Conservation (phyloP, 2,797 vertebrate genomes). For the Cercopithecus petaurista region DNA sequence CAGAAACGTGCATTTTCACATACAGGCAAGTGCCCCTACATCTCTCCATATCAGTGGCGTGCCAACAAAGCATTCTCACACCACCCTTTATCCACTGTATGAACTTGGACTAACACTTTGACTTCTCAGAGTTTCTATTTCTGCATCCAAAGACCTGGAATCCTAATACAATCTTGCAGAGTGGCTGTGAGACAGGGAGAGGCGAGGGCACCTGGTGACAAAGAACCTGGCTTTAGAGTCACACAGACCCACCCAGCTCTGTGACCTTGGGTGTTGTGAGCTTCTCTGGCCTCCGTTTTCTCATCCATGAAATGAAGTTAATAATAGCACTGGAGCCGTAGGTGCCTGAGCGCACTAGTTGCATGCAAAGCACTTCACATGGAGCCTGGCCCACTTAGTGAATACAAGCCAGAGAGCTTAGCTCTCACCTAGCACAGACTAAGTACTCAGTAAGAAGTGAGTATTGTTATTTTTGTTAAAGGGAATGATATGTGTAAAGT, state of each 20-base stretch:
- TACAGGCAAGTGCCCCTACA: background rate
- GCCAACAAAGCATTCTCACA: background rate
- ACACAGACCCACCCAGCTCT: background rate
- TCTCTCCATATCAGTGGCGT: fast-evolving
- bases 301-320: background rate
- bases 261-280: background rate
- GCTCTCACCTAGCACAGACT: background rate
- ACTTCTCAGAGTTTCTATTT: background rate
- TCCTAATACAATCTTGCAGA: background rate
- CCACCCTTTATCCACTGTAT: background rate
- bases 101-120: background rate
- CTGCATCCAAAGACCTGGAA: background rate
- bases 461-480: background rate
- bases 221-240: background rate
- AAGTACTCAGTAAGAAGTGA: background rate
- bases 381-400: background rate
- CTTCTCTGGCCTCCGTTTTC: background rate
- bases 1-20: background rate
- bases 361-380: fast-evolving
- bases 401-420: background rate
- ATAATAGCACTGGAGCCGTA: background rate
- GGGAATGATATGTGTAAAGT: background rate
- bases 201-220: background rate
- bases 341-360: background rate
- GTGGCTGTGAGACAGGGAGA: background rate